These are phyloP conservation scores for Sycophila sp. DNA, from an alignment of 1,140 invertebrate species.

Conservation along the genomic window DNA sequence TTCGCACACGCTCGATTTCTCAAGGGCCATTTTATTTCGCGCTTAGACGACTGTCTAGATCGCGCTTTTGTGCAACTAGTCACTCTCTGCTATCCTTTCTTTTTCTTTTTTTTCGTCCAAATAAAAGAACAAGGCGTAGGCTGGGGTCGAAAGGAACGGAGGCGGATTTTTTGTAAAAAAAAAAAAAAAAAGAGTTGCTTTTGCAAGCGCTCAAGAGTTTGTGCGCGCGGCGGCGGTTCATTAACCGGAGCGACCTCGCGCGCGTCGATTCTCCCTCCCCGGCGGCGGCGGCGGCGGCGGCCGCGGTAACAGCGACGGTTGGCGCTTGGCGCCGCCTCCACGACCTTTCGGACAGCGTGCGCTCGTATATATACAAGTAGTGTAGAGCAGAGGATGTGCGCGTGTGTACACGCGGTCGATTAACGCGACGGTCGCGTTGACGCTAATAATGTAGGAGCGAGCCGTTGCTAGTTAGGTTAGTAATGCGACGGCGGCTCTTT, in stretches of 20 bases:
- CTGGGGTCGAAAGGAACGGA: no score
- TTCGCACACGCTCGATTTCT: conserved; percentile 43
- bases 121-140: no score
- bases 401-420: conserved; percentile 1
- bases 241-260: conserved; percentile 28
- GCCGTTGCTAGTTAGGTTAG: conserved; percentile 29
- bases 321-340: conserved; percentile 4
- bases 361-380: no score
- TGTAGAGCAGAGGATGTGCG: no score
- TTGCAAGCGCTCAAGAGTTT: no score
- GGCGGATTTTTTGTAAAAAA: no score
- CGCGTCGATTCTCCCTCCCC: neutral
- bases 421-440: conserved; percentile 15
- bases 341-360: conserved; percentile 7
- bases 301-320: no score
- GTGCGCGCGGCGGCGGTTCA: conserved; percentile 1
- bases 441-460: conserved; percentile 3
- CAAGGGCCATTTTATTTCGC: conserved; percentile 57
- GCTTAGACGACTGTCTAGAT: no score
- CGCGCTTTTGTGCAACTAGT: no score
- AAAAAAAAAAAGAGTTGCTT: no score
- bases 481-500: conserved; percentile 35
- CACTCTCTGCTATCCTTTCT: neutral
- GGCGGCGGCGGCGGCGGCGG: no score
- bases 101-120: neutral